Base-by-base conservation (phyloP, 1,140 invertebrate species). In the Ditylenchus dipsaci region DNA sequence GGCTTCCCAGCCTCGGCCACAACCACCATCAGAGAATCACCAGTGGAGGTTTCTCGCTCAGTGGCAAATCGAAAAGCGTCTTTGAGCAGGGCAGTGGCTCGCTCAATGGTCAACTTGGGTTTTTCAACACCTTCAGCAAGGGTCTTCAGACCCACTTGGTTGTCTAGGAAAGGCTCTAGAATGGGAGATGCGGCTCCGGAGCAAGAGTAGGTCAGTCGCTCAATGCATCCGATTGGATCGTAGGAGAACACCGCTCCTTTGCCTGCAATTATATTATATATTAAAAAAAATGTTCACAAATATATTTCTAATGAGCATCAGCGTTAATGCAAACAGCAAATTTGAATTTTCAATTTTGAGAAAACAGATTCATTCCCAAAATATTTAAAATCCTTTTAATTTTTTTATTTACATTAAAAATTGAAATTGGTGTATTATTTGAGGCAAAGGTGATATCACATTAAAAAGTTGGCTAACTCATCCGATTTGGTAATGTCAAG, bases 31-130 rank as follows among this genome's bases (percentile, higher is more conserved):
- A 97, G 89, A 58, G 88, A 88, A 87, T 99, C 95, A 67, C 95
- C 95, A 79, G 92, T 95, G 78, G 93, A 90, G 74, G 96, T 97
- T 83, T 99, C 94, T 84, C 95, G 88, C 83, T 99, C 95, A 65
- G 94, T 90, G 43, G 94, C 93, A 64, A 93, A 93, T 71, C 93
- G 93, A 81, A 97, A 99, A 0, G 91, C 90, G 87, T 99, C 95
- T 78, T 93, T 95, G 1, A 96, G 85, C 17, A 98, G 85, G 26
- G 87, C 85, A 9, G 94, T 81, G 5, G 93, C 94, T 75, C 89
- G 89, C 57, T 95, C 92, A 75, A 84, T 71, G 11, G 88, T 87
- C 1, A 95, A 78, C 0, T 87, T 86, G 1, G 79, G 81, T 1
- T 65, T 45, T 26, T 79, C 69, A 9, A 56, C 63, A 38, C 58